Percentiles rank a stretch among this genome's conserved stretches.
Evolutionary conservation across 35 echinoderm and acorn worm genomes (phyloP).

Genomic region (Hemicentrotus pulcherrimus): DNA sequence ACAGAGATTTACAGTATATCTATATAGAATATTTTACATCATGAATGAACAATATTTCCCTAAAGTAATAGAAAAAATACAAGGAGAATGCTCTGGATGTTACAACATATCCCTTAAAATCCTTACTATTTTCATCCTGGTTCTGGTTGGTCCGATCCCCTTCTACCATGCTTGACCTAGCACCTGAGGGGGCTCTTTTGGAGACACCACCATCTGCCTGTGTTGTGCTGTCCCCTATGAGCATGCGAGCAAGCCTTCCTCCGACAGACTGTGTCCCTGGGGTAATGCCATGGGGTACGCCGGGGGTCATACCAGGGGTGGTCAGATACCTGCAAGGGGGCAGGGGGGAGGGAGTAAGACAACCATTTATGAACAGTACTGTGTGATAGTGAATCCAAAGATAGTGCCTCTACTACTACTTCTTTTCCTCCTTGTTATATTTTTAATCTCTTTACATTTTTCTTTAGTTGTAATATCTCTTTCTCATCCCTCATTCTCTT

Average conservation of each 20-base stretch:
- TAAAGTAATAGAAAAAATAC: too few relatives aligned
- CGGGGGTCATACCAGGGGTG: constrained; percentile 48
- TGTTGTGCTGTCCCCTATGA: constrained; percentile 60
- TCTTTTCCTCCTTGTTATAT: too few relatives aligned
- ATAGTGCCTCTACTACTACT: too few relatives aligned
- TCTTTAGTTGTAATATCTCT: too few relatives aligned
- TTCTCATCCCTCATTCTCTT: too few relatives aligned
- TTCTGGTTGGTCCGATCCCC: background rate
- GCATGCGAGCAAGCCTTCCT: constrained; percentile 67
- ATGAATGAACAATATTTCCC: too few relatives aligned
- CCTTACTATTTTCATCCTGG: constrained; percentile 54
- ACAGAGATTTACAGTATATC: too few relatives aligned
- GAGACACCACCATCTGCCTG: background rate
- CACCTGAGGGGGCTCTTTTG: background rate
- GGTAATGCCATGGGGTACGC: constrained; percentile 47
- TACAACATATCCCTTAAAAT: background rate
- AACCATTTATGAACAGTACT: background rate
- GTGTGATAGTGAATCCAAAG: too few relatives aligned
- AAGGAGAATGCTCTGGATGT: too few relatives aligned
- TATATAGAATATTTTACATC: too few relatives aligned
- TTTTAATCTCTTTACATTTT: too few relatives aligned
- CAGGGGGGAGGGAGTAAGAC: background rate
- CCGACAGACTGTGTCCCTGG: constrained; percentile 74
- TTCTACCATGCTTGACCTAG: constrained; percentile 20
- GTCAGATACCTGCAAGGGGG: constrained; percentile 56